Evolutionary conservation across 2,888 invertebrate genomes (phyloP).

Genomic region (Aspidiotus destructor): DNA sequence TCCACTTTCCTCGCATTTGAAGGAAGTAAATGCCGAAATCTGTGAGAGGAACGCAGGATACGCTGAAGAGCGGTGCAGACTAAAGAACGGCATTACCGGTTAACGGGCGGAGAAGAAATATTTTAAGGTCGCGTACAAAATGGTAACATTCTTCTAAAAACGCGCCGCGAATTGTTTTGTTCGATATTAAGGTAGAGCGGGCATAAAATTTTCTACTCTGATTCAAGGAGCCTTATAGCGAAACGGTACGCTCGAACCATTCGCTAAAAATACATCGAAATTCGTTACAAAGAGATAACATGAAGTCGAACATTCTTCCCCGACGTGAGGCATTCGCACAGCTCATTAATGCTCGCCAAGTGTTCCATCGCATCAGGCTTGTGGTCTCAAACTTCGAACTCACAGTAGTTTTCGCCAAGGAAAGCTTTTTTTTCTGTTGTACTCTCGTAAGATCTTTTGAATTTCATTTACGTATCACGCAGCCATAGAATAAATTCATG

Average conservation of each 20-base stretch:
- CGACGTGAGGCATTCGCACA: no score
- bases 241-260: not conserved
- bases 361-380: no score
- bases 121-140: not conserved
- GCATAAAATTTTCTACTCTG: not conserved
- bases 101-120: slow-evolving; percentile 12
- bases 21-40: slow-evolving; percentile 25
- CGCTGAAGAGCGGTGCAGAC: not conserved
- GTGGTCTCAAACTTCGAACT: no score
- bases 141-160: slow-evolving; percentile 20
- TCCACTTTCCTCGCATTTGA: slow-evolving; percentile 23
- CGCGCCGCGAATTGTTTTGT: not conserved
- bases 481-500: no score
- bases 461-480: no score
- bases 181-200: not conserved
- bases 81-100: slow-evolving; percentile 14
- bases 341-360: no score
- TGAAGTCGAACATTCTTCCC: not conserved
- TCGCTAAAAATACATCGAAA: not conserved
- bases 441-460: no score
- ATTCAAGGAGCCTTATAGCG: not conserved
- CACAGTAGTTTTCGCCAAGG: no score
- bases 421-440: no score
- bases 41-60: not conserved
- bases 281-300: not conserved